Percentiles rank a stretch among this genome's conserved stretches.
phyloP scores from a whole-genome alignment of 2,888 invertebrate species.

The Cheilosia vulpina region DNA sequence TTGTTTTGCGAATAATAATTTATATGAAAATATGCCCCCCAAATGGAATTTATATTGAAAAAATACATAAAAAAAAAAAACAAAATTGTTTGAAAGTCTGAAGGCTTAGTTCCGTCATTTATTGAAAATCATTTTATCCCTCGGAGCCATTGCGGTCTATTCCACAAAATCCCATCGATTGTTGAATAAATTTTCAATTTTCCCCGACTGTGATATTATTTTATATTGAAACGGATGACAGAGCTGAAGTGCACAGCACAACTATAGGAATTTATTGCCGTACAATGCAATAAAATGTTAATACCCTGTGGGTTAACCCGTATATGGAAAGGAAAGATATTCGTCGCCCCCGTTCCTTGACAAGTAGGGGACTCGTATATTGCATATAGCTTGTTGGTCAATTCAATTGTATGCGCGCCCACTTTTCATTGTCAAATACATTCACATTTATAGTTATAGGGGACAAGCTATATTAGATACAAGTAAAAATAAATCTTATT shows the following conservation, averaged over 20 bases:
- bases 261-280: slow-evolving; percentile 58
- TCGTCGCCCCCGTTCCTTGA: slow-evolving; percentile 20
- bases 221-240: slow-evolving; percentile 56
- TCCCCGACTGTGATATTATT: slow-evolving; percentile 53
- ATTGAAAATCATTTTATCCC: slow-evolving; percentile 51
- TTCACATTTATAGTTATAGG: background rate
- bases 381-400: slow-evolving; percentile 25
- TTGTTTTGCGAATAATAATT: slow-evolving; percentile 39
- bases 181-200: slow-evolving; percentile 68
- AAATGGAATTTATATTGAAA: slow-evolving; percentile 9
- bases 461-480: slow-evolving; percentile 2
- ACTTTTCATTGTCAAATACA: slow-evolving; percentile 13
- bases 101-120: slow-evolving; percentile 48
- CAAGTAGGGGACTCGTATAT: slow-evolving; percentile 1
- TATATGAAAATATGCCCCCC: slow-evolving; percentile 1
- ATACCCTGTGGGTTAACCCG: slow-evolving; percentile 24
- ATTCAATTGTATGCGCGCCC: slow-evolving; percentile 17
- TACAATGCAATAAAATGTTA: slow-evolving; percentile 64
- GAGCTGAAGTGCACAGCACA: slow-evolving; percentile 41
- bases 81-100: slow-evolving; percentile 34
- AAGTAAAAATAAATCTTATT: slow-evolving; percentile 29
- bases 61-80: slow-evolving; percentile 2
- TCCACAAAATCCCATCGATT: slow-evolving; percentile 38
- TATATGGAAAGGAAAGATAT: slow-evolving; percentile 24
- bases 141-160: slow-evolving; percentile 41